Evolutionary conservation across 2,113 vertebrate species (phyloP).

Genomic region (Aramus guarauna): DNA sequence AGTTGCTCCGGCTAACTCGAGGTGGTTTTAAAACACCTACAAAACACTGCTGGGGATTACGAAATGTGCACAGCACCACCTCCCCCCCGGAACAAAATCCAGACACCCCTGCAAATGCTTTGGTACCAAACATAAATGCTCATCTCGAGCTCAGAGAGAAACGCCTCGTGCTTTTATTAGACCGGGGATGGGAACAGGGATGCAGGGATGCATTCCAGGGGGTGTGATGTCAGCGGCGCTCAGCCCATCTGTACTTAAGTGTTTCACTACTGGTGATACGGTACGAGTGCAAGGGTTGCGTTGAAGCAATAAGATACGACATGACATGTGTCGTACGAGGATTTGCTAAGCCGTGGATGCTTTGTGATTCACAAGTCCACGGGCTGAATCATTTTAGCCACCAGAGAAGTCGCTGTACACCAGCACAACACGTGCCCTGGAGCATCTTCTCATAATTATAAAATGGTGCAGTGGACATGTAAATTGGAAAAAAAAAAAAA

Average conservation of each 20-base stretch:
- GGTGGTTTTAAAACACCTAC: conserved; percentile 1
- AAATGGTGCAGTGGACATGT: conserved; percentile 30
- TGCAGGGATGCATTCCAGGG: background rate
- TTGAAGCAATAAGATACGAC: conserved; percentile 38
- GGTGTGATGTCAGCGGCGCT: background rate
- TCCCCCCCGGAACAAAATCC: background rate
- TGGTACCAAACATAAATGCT: background rate
- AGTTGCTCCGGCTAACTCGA: background rate
- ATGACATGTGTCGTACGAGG: conserved; percentile 43
- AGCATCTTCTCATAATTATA: conserved; percentile 64
- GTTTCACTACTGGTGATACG: background rate
- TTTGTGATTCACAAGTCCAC: conserved; percentile 61
- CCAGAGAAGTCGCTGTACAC: conserved; percentile 61
- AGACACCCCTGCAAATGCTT: background rate
- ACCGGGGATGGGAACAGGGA: background rate
- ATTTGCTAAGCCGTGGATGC: conserved; percentile 47
- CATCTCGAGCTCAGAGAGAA: background rate
- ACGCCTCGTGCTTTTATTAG: background rate
- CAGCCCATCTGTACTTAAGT: background rate
- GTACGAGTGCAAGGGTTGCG: background rate
- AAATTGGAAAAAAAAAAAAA: background rate
- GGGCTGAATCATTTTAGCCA: conserved; percentile 64
- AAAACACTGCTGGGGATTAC: background rate
- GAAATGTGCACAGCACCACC: background rate
- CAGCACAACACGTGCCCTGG: conserved; percentile 54